A percentile compares a stretch with the other conserved stretches of the same genome.
Evolutionary conservation across 1,140 invertebrate genomes (phyloP).

Genomic region (Palaemon carinicauda): DNA sequence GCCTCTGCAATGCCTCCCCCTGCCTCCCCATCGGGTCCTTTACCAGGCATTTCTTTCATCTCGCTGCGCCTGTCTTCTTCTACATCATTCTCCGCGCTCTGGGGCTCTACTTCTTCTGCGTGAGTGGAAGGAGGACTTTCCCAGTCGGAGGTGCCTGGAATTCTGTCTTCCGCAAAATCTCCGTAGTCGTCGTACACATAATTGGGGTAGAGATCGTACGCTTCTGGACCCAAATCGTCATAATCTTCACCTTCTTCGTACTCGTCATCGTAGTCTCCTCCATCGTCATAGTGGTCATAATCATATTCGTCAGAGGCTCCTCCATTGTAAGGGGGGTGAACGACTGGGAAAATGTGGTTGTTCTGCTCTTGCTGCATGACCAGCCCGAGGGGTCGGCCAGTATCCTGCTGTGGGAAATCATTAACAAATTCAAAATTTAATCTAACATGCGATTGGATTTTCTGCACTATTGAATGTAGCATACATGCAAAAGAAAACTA

Average conservation of each 20-base stretch:
- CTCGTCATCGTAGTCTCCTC: not conserved
- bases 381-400: conserved; percentile 20
- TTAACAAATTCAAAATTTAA: too few species aligned
- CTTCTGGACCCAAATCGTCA: not conserved
- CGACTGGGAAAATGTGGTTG: not conserved
- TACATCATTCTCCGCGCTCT: too few species aligned
- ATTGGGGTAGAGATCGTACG: conserved; percentile 11
- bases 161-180: not conserved
- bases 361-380: not conserved
- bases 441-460: too few species aligned
- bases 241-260: conserved; percentile 8
- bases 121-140: too few species aligned
- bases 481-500: too few species aligned
- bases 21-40: not conserved
- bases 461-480: too few species aligned
- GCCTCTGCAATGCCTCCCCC: not conserved
- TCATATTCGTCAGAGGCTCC: conserved; percentile 4
- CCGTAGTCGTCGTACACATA: conserved; percentile 38
- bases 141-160: not conserved
- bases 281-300: not conserved
- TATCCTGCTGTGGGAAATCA: not conserved
- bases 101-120: too few species aligned
- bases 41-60: not conserved
- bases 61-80: not conserved
- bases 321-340: not conserved